A percentile compares a stretch with the other conserved stretches of the same genome.
phyloP scores from a whole-genome alignment of 1,140 invertebrate species.

The Caerostris darwini region DNA sequence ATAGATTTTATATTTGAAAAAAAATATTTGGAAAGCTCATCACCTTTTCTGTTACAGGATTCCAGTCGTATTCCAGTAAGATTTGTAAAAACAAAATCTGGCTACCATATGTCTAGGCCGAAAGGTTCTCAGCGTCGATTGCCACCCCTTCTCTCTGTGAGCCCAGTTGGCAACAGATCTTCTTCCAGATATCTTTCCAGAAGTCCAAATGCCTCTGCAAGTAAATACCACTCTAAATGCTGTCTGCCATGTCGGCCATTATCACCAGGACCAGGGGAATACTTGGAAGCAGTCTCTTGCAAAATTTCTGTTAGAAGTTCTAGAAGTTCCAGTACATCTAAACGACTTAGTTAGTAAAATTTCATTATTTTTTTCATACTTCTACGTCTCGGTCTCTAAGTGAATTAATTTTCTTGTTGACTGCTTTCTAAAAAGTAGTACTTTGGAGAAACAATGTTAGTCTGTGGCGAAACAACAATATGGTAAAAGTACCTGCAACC shows the following conservation, averaged over 20 bases:
- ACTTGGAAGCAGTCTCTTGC: constrained; percentile 33
- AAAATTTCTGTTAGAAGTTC: constrained; percentile 8
- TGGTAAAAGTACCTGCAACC: too few relatives aligned
- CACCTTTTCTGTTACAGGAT: constrained; percentile 4
- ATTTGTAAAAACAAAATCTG: background rate
- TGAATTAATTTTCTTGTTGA: too few relatives aligned
- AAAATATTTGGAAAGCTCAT: background rate
- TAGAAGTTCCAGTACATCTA: background rate
- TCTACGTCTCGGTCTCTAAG: too few relatives aligned
- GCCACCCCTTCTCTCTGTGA: constrained; percentile 61
- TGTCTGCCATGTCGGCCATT: background rate
- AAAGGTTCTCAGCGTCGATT: constrained; percentile 28
- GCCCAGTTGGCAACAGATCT: background rate
- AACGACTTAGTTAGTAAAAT: constrained; percentile 9
- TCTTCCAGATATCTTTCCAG: background rate
- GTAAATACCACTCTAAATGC: constrained; percentile 70
- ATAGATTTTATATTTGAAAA: background rate
- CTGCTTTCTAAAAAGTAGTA: too few relatives aligned
- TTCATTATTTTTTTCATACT: background rate
- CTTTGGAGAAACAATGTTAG: too few relatives aligned
- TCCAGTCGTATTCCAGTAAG: background rate
- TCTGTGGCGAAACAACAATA: too few relatives aligned
- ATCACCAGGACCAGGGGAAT: constrained; percentile 64
- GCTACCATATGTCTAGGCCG: constrained; percentile 38
- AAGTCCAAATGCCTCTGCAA: constrained; percentile 7